Evolutionary conservation across 30 jellyfish, hydroid and myxozoan genomes (phyloP), one percentile per base, ranked within the genome.

Genomic region (Pelagia noctiluca): DNA sequence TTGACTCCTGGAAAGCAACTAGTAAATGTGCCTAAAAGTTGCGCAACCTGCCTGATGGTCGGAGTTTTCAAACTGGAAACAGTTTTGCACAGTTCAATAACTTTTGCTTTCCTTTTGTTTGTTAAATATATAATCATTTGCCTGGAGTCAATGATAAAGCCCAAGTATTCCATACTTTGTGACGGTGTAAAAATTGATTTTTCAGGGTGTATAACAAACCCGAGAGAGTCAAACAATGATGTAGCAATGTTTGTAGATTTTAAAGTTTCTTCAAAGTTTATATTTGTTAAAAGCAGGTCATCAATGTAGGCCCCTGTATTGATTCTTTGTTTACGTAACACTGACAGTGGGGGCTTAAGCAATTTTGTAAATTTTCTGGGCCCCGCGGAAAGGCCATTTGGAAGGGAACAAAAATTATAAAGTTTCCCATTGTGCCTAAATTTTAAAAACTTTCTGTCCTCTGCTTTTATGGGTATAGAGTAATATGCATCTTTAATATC

Each of bases 1-100:
- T n/a, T 63, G 19, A 71, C 87, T n/a, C 88, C 92, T 36, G 81
- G 78, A 48, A 82, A 69, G 37, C 86, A 18, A 65, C 79, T n/a
- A 12, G 46, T 23, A 37, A 71, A 18, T 25, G 23, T 16, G 35
- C 87, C 87, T 34, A 78, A 16, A 62, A 62, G 54, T 57, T 62
- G 73, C 19, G 84, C 84, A n/a, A 78, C 50, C 49, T 49, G 73
- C 37, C 89, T 31, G 29, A 78, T 62, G 0, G 71, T 30, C 25
- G 57, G 64, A 13, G 37, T 78, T 60, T 30, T 24, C 21, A 25
- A 1, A 10, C 50, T 32, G 23, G 38, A 34, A 10, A 46, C 30
- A 11, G 26, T 21, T 16, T 13, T 18, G 36, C 84, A 46, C 29
- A 46, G 50, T 46, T 33, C 78, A 3, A n/a, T 75, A 13, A 75